Percentiles rank a stretch among this genome's conserved stretches.
These are phyloP conservation scores for Hozukius guyotensis DNA, from an alignment of 2,797 vertebrate genomes.

Conservation along the genomic window DNA sequence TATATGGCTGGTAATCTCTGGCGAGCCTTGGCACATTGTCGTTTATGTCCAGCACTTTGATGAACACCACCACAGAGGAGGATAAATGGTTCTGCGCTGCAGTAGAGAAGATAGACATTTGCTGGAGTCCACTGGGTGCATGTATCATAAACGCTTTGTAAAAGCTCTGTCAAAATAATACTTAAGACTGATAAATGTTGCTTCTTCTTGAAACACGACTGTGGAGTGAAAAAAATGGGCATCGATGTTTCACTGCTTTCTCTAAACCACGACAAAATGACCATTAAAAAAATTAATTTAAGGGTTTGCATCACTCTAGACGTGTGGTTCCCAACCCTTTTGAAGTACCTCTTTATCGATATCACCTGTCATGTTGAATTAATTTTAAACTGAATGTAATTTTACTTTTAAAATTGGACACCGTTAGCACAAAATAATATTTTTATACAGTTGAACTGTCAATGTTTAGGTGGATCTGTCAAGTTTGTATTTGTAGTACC, in stretches of 20 bases:
- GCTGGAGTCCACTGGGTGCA: conserved; percentile 61
- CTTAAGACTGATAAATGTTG: conserved; percentile 64
- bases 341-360: neutral
- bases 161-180: conserved; percentile 61
- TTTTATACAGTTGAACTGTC: neutral
- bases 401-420: neutral
- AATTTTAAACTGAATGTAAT: neutral
- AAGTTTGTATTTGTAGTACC: neutral
- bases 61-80: conserved; percentile 86
- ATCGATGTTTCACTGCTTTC: neutral
- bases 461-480: neutral
- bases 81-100: conserved; percentile 87
- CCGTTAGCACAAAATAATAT: neutral
- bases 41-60: conserved; percentile 93
- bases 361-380: neutral
- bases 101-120: conserved; percentile 68
- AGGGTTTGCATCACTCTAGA: neutral
- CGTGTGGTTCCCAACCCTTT: neutral
- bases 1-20: conserved; percentile 89
- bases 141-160: conserved; percentile 68
- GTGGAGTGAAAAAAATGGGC: neutral
- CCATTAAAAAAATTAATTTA: neutral
- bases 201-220: conserved; percentile 20
- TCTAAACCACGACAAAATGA: neutral
- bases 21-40: conserved; percentile 92